Evolutionary conservation across 2,797 vertebrate genomes (phyloP).

Genomic region (Acipenser transmontanus): DNA sequence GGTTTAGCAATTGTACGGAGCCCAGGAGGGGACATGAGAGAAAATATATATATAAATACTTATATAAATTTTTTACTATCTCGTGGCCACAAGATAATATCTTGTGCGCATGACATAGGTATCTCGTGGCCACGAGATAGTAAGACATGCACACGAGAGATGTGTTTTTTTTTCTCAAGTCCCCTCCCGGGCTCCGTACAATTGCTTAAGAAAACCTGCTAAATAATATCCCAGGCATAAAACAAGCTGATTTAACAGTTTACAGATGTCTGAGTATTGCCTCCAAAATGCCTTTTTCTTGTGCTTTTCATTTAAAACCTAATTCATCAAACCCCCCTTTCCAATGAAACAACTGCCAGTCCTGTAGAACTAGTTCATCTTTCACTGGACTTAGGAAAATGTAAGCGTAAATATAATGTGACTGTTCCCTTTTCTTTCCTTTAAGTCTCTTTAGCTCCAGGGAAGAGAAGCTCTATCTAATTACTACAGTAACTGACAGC

Average conservation of each 20-base stretch:
- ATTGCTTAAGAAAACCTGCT: background rate
- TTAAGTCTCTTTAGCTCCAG: slow-evolving; percentile 12
- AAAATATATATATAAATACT: too few species aligned
- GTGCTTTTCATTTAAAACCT: slow-evolving; percentile 19
- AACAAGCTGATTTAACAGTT: slow-evolving; percentile 7
- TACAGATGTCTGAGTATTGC: slow-evolving; percentile 6
- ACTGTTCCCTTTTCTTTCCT: slow-evolving; percentile 20
- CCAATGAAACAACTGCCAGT: slow-evolving; percentile 4
- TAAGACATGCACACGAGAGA: too few species aligned
- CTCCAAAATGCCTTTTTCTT: background rate
- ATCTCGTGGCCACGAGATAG: too few species aligned
- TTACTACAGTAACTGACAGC: slow-evolving; percentile 36
- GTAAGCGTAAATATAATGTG: slow-evolving; percentile 22
- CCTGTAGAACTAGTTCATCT: slow-evolving; percentile 11
- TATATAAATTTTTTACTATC: too few species aligned
- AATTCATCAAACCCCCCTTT: slow-evolving; percentile 15
- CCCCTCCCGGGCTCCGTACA: too few species aligned
- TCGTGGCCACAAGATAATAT: too few species aligned
- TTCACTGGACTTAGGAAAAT: slow-evolving; percentile 10
- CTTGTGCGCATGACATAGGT: too few species aligned
- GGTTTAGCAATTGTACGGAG: background rate
- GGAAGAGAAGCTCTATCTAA: slow-evolving; percentile 28
- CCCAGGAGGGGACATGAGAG: too few species aligned
- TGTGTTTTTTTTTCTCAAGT: too few species aligned
- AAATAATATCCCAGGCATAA: slow-evolving; percentile 6